Conservation (phyloP, 2,113 vertebrate species). For the Oostethus manadensis region DNA sequence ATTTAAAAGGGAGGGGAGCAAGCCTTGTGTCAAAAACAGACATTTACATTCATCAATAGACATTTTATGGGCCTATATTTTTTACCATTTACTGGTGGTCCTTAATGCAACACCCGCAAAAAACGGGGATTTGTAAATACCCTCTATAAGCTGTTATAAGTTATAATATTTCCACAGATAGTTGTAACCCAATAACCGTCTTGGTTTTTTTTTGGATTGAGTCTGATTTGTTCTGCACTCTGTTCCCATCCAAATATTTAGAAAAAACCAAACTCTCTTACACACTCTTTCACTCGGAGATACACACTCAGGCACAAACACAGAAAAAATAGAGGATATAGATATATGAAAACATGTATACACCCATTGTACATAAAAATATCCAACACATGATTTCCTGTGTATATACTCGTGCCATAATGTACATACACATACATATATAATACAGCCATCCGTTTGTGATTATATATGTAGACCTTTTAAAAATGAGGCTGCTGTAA, state of each 20-base stretch:
- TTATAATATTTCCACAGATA: no score
- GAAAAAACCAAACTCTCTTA: neutral
- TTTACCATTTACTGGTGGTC: no score
- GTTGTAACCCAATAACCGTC: neutral
- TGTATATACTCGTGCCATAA: constrained; percentile 66
- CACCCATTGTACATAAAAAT: constrained; percentile 69
- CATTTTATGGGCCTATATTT: no score
- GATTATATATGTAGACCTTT: constrained; percentile 71
- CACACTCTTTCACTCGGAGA: constrained; percentile 13
- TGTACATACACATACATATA: constrained; percentile 74
- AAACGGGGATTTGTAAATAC: no score
- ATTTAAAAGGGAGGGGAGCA: no score
- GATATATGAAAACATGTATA: constrained; percentile 72
- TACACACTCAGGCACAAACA: constrained; percentile 40
- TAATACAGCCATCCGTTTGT: constrained; percentile 70
- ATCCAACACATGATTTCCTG: constrained; percentile 61
- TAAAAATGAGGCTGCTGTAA: constrained; percentile 60
- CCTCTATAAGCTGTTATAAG: no score
- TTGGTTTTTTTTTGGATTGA: neutral
- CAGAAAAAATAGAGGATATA: constrained; percentile 67
- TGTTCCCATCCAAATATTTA: constrained; percentile 4
- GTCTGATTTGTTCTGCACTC: neutral
- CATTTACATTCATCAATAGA: no score
- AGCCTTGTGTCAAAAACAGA: no score
- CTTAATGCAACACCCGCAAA: no score